Conservation (phyloP, 2,888 invertebrate species). For the Apoda limacodes region DNA sequence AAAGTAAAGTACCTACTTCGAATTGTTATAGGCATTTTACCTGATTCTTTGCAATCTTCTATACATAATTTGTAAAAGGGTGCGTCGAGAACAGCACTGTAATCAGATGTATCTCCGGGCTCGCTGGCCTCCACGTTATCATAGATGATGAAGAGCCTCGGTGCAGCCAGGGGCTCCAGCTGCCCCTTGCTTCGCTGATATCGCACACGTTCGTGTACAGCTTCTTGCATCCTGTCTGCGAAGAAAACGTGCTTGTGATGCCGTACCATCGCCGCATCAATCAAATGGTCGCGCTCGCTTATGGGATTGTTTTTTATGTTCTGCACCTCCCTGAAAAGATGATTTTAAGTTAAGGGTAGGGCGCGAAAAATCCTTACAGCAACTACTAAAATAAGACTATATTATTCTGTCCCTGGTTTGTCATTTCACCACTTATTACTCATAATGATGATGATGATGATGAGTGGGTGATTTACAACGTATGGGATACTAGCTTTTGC, state of each 20-base stretch:
- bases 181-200: constrained; percentile 49
- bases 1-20: no score
- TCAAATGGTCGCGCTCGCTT: constrained; percentile 52
- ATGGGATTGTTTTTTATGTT: constrained; percentile 59
- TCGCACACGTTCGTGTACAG: constrained; percentile 71
- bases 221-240: constrained; percentile 78
- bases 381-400: no score
- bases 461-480: no score
- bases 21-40: no score
- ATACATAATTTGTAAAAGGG: constrained; percentile 74
- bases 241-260: constrained; percentile 74
- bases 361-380: no score
- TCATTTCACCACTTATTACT: no score
- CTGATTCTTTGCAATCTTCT: constrained; percentile 62
- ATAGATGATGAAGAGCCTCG: constrained; percentile 76
- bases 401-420: no score
- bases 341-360: no score
- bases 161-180: constrained; percentile 70
- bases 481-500: no score
- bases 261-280: constrained; percentile 64
- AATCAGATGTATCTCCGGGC: constrained; percentile 70
- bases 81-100: constrained; percentile 69
- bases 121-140: constrained; percentile 80
- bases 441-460: no score
- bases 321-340: constrained; percentile 69